Percentiles rank a stretch among this genome's conserved stretches.
Evolutionary conservation across 2,797 vertebrate species (phyloP).

Genomic region (Sebastes paucispinis): DNA sequence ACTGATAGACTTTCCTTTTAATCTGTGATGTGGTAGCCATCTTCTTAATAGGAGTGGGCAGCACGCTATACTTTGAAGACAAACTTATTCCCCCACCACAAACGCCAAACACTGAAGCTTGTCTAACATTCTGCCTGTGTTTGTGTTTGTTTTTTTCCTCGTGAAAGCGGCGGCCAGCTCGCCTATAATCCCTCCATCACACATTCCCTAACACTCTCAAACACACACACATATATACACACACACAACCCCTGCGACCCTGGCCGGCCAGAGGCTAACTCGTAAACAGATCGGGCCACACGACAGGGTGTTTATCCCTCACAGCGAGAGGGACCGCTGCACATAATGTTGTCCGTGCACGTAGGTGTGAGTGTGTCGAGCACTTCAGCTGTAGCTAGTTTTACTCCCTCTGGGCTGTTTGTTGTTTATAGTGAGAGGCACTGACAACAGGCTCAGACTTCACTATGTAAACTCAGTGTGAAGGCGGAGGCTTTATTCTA

Average conservation of each 20-base stretch:
- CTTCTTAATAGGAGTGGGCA: background rate
- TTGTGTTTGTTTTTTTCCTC: constrained; percentile 49
- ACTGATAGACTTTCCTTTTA: background rate
- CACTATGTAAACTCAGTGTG: constrained; percentile 40
- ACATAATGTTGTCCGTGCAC: constrained; percentile 12
- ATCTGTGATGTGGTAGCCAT: background rate
- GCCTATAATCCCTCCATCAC: constrained; percentile 52
- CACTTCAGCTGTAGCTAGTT: constrained; percentile 33
- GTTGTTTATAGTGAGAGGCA: constrained; percentile 52
- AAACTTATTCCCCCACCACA: background rate
- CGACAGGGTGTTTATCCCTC: constrained; percentile 65
- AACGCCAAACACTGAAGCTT: background rate
- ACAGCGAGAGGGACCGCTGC: constrained; percentile 22
- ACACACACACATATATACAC: constrained; percentile 11
- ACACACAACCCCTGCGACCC: constrained; percentile 43
- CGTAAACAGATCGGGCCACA: constrained; percentile 62
- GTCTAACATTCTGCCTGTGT: constrained; percentile 39
- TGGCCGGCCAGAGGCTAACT: constrained; percentile 42
- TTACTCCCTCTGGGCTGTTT: constrained; percentile 45
- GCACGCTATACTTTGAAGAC: background rate
- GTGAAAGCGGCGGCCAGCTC: constrained; percentile 25
- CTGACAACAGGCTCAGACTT: constrained; percentile 40
- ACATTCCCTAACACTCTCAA: constrained; percentile 50
- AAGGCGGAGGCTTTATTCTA: constrained; percentile 30
- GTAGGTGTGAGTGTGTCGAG: constrained; percentile 19